Evolutionary conservation across 1,140 invertebrate genomes (phyloP).

Genomic region (Acromyrmex heyeri): DNA sequence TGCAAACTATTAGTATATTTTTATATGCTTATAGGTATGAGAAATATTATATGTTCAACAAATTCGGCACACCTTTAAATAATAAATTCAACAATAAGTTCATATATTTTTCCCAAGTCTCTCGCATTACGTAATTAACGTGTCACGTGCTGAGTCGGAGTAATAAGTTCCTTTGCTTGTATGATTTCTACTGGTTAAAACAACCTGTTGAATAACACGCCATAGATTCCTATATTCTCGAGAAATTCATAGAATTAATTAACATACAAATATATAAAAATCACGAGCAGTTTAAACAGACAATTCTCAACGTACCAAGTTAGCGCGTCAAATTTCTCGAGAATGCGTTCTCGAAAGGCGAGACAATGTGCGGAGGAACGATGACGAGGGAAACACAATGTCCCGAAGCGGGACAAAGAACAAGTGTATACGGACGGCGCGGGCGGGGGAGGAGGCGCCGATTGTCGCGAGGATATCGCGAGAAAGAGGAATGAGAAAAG

Average conservation of each 20-base stretch:
- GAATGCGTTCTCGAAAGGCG: background rate
- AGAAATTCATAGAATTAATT: constrained; percentile 10
- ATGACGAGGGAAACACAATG: constrained; percentile 16
- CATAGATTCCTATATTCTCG: background rate
- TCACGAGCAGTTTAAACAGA: background rate
- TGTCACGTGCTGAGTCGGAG: background rate
- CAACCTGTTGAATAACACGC: constrained; percentile 12
- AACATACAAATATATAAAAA: background rate
- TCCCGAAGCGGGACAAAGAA: constrained; percentile 38
- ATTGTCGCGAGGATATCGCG: constrained; percentile 9
- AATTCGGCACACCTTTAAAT: background rate
- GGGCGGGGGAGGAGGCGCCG: background rate
- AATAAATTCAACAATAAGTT: constrained; percentile 5
- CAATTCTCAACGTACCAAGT: background rate
- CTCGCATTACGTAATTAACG: background rate
- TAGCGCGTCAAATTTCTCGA: background rate
- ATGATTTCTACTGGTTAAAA: constrained; percentile 19
- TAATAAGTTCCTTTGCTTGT: background rate
- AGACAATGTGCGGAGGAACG: background rate
- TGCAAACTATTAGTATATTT: background rate
- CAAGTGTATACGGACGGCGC: background rate
- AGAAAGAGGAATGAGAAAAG: background rate
- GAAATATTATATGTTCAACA: background rate
- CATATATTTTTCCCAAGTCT: background rate
- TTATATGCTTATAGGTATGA: background rate